Evolutionary conservation across 2,888 invertebrate species (phyloP).

Genomic region (Drosophila trichaetosa): DNA sequence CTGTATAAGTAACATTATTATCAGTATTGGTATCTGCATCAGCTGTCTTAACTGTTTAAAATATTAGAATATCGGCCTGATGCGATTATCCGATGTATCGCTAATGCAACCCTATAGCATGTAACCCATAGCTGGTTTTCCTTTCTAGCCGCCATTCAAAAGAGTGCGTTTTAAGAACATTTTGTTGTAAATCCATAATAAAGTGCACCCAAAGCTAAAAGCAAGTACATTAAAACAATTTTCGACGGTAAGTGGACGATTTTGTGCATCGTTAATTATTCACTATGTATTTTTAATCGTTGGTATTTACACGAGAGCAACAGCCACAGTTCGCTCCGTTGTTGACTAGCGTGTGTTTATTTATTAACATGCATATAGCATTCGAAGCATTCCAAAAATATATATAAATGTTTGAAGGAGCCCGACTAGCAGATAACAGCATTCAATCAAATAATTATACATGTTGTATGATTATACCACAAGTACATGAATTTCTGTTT

Average conservation of each 20-base stretch:
- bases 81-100: constrained; percentile 31
- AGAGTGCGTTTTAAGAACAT: constrained; percentile 61
- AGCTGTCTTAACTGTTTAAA: background rate
- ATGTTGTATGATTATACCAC: background rate
- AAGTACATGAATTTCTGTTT: constrained; percentile 13
- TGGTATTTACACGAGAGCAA: constrained; percentile 21
- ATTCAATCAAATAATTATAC: background rate
- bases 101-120: constrained; percentile 44
- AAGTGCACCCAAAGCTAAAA: constrained; percentile 30
- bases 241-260: constrained; percentile 56
- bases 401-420: background rate
- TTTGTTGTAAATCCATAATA: constrained; percentile 57
- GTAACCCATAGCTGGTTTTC: constrained; percentile 58
- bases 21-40: background rate
- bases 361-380: constrained; percentile 45
- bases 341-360: constrained; percentile 59
- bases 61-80: background rate
- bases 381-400: background rate
- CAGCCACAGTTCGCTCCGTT: constrained; percentile 37
- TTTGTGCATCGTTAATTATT: background rate
- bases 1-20: background rate
- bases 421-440: background rate
- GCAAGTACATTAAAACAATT: constrained; percentile 21
- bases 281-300: constrained; percentile 9
- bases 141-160: constrained; percentile 73